Percentiles rank a stretch among this genome's conserved stretches.
Conservation (phyloP, 2,797 vertebrate genomes). For the Gymnodraco acuticeps region DNA sequence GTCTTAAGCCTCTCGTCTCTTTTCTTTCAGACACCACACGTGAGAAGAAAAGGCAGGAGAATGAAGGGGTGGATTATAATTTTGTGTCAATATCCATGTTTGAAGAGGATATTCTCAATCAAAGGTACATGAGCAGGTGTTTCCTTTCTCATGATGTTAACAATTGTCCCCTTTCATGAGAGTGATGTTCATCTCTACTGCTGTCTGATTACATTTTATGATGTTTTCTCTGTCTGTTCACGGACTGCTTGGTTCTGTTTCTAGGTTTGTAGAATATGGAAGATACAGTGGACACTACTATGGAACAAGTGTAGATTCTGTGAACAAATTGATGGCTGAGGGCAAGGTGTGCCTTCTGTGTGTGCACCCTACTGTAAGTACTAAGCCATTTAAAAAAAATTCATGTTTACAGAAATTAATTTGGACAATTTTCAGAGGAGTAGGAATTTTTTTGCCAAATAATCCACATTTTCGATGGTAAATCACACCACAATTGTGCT, state of each 20-base stretch:
- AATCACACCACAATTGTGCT: constrained; percentile 3
- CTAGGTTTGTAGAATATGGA: constrained; percentile 93
- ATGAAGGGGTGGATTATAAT: constrained; percentile 92
- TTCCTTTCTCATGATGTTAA: constrained; percentile 30
- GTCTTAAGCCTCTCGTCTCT: neutral
- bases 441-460: neutral
- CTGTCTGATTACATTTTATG: constrained; percentile 1
- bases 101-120: constrained; percentile 92
- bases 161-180: neutral
- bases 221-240: constrained; percentile 4
- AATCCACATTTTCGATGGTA: neutral
- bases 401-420: neutral
- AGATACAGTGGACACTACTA: constrained; percentile 92
- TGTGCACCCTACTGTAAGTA: constrained; percentile 68
- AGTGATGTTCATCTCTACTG: neutral
- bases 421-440: neutral
- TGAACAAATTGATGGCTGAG: constrained; percentile 88
- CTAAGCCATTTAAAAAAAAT: neutral
- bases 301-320: constrained; percentile 91
- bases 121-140: constrained; percentile 85
- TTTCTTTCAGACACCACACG: constrained; percentile 90
- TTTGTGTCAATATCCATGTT: constrained; percentile 93
- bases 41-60: constrained; percentile 89
- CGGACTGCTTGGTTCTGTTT: constrained; percentile 17
- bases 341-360: constrained; percentile 91